Conservation (phyloP, 2,888 invertebrate species). For the Laspeyria flexula region DNA sequence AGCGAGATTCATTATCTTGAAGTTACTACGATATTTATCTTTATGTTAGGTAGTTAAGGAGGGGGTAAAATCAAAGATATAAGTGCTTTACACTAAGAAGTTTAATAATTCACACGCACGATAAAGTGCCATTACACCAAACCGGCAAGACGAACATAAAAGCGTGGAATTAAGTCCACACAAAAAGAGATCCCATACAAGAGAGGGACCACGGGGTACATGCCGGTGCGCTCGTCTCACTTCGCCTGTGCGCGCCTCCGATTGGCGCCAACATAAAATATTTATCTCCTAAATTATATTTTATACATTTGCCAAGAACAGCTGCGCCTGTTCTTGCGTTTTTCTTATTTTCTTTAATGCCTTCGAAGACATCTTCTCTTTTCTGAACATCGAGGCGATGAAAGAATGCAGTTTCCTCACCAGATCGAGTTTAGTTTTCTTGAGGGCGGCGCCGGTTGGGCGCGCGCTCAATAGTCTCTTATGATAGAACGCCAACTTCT, state of each 20-base stretch:
- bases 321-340: slow-evolving; percentile 61
- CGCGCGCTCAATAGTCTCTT: slow-evolving; percentile 50
- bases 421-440: slow-evolving; percentile 55
- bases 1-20: too few species aligned
- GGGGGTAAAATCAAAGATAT: slow-evolving; percentile 34
- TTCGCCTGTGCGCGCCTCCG: slow-evolving; percentile 37
- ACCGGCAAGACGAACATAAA: slow-evolving; percentile 67
- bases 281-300: slow-evolving; percentile 50
- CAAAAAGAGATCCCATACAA: slow-evolving; percentile 31
- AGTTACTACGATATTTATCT: not conserved
- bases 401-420: slow-evolving; percentile 55
- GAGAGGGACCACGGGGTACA: slow-evolving; percentile 45
- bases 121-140: slow-evolving; percentile 71
- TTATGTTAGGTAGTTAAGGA: not conserved
- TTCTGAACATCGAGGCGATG: slow-evolving; percentile 52
- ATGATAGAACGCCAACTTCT: slow-evolving; percentile 56
- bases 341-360: slow-evolving; percentile 63
- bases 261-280: slow-evolving; percentile 54
- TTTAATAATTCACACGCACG: slow-evolving; percentile 77
- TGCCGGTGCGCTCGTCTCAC: slow-evolving; percentile 37
- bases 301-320: slow-evolving; percentile 72
- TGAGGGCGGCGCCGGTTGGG: slow-evolving; percentile 48
- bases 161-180: slow-evolving; percentile 23
- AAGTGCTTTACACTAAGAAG: slow-evolving; percentile 79
- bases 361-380: slow-evolving; percentile 55